Base-by-base conservation (phyloP, 1,140 invertebrate genomes). In the Homarus americanus region DNA sequence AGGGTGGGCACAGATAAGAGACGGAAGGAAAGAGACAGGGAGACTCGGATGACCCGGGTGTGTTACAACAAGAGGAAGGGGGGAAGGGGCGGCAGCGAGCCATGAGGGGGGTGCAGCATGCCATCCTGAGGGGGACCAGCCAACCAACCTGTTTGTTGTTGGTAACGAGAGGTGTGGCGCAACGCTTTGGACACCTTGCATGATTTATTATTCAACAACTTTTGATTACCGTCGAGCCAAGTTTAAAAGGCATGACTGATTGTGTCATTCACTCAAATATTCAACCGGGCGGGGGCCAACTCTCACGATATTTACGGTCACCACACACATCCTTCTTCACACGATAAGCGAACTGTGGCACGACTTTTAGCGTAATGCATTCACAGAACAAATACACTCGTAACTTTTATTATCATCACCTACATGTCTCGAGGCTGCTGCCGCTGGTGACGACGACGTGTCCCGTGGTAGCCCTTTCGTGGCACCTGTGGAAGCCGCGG, bases 191-290 rank as follows among this genome's bases (percentile, higher is more conserved):
- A 69, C n/a, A 9, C 63, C 1, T 5, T 10, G n/a, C 63, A 32
- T 28, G 9, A 63, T 69, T 34, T 32, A 69, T 69, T 69, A 69
- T 69, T 69, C 63, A 69, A 24, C 17, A 69, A 32, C n/a, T 69
- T 32, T 32, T 69, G 63, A 69, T 69, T 28, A 69, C n/a, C 63
- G 63, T 0, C n/a, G n/a, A 7, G n/a, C 17, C 5, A 32, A 32
- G n/a, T 69, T 69, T 32, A 69, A 69, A 69, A 69, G 9, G n/a
- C n/a, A 28, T 32, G 63, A 69, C 5, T 69, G 63, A 69, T 69
- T 69, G 63, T 69, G 63, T 69, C 63, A 69, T 12, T 32, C 63
- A 1, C n/a, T 69, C 63, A 69, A 69, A 69, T 69, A 69, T 69
- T 69, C n/a, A 58, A 58, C n/a, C 63, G 63, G 63, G n/a, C n/a